Evolutionary conservation across 2,113 vertebrate genomes (phyloP).

Genomic region (Crypturellus undulatus): DNA sequence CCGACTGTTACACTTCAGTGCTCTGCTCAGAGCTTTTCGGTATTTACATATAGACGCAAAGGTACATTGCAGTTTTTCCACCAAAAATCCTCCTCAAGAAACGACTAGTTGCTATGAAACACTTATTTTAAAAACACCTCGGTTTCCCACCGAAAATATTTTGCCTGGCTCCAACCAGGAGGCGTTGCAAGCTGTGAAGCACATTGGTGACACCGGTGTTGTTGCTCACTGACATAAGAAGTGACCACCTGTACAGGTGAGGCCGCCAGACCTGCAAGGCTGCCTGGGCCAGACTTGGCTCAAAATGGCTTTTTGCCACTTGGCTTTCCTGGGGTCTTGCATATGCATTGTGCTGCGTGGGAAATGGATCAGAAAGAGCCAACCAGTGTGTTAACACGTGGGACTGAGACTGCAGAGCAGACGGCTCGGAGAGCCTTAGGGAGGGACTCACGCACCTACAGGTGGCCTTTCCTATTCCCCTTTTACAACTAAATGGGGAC

Average conservation of each 20-base stretch:
- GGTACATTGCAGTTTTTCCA: background rate
- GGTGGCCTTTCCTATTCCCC: background rate
- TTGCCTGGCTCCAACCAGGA: background rate
- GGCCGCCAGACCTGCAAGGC: background rate
- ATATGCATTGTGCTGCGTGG: accelerated
- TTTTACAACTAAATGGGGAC: background rate
- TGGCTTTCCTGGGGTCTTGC: background rate
- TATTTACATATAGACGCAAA: background rate
- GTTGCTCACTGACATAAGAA: accelerated
- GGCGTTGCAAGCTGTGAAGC: background rate
- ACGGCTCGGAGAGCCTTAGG: background rate
- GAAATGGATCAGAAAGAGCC: background rate
- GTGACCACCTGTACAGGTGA: background rate
- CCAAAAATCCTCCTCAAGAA: background rate
- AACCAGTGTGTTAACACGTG: accelerated
- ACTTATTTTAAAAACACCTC: background rate
- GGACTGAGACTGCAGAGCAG: background rate
- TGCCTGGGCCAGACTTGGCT: background rate
- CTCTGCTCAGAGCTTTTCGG: background rate
- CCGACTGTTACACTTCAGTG: background rate
- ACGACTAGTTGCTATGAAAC: background rate
- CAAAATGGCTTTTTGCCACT: background rate
- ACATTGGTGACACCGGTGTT: background rate
- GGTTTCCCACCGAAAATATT: background rate
- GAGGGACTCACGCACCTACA: background rate